Base-by-base conservation (phyloP, 2,888 invertebrate genomes). In the Phrixothrix hirtus region DNA sequence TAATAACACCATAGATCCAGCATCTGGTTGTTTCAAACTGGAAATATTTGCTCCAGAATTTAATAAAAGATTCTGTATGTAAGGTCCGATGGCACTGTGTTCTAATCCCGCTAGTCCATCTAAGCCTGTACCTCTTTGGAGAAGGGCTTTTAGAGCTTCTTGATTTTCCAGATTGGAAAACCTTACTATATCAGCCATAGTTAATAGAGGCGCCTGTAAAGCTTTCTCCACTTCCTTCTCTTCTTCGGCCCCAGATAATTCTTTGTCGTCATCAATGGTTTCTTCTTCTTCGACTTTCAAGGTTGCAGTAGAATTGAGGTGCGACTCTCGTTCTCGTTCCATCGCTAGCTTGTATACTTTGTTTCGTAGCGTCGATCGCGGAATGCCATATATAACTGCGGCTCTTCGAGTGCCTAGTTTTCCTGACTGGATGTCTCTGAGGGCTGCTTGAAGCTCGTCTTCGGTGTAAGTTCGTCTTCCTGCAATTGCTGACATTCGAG, bases 341-440 rank as follows among this genome's bases (percentile, higher is more conserved):
- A 86, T 78, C 47, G 85, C 82, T 69, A 90, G 79, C 75, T 92
- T 92, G 81, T 89, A 89, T 72, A 92, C 93, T 79, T 98, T 98
- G 80, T 96, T 98, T 57, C 97, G 85, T 39, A 98, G 84, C 15
- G 96, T 97, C 60, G 97, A 95, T 60, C 97, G 84, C 4, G 97
- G 97, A 72, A 97, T 95, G 66, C 95, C 95, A 77, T 98, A 98
- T 66, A 95, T 88, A 44, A 93, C 92, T 42, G 97, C 92, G 5
- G 97, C 96, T 51, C 96, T 82, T 34, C 96, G 81, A 3, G 95
- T 95, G 60, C 95, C 96, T 63, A 97, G 80, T 70, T 92, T 89
- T 11, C 95, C 95, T 62, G 89, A 89, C 75, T 93, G 89, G 71
- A 97, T 95, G 77, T 96, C 97, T 53, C 90, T 83, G 50, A 98